phyloP scores from a whole-genome alignment of 1,140 invertebrate genomes.

The Nasonia vitripennis region DNA sequence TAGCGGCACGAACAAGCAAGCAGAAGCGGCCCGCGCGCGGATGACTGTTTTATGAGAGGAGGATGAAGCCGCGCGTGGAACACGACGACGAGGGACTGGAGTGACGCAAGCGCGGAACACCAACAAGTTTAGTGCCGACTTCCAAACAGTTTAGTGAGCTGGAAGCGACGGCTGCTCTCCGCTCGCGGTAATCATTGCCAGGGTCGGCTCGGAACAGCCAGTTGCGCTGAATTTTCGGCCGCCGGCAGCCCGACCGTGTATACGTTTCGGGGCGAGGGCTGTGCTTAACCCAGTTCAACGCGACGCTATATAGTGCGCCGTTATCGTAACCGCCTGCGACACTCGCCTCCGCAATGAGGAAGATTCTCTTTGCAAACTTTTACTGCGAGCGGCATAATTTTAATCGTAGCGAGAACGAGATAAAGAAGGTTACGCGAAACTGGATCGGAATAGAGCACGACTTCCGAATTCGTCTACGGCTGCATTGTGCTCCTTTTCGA shows the following conservation, averaged over 20 bases:
- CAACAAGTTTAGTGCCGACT: slow-evolving; percentile 22
- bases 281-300: slow-evolving; percentile 2
- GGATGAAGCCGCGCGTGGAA: neutral
- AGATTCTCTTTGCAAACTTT: neutral
- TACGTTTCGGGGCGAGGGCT: neutral
- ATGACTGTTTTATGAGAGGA: slow-evolving; percentile 26
- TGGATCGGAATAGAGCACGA: slow-evolving; percentile 22
- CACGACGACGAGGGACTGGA: neutral
- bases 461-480: neutral
- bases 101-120: slow-evolving; percentile 7
- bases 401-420: neutral
- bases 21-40: neutral
- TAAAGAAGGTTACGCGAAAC: neutral
- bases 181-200: slow-evolving; percentile 45
- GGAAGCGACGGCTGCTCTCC: neutral
- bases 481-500: slow-evolving; percentile 2
- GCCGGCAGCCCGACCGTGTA: neutral
- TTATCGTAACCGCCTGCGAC: neutral
- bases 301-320: neutral
- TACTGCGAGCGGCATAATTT: neutral
- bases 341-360: neutral
- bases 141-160: slow-evolving; percentile 39
- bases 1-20: neutral
- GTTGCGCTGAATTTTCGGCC: neutral
- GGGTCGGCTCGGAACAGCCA: slow-evolving; percentile 20